Base-by-base conservation (phyloP, 2,888 invertebrate species). In the Orthonevra nobilis region DNA sequence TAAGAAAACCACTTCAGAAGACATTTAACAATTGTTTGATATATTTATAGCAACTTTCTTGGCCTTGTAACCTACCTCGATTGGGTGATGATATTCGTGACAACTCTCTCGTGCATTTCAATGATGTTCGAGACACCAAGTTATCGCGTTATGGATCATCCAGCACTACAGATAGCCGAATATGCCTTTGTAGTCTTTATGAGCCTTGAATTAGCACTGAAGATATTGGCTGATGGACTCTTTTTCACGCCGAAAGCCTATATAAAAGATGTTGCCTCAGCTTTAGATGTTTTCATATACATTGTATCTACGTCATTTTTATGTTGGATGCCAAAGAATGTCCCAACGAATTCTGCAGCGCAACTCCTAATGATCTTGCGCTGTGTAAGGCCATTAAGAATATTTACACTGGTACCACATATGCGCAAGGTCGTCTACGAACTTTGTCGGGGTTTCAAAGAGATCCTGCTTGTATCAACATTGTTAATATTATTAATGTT, bases 391-490 rank as follows among this genome's bases (percentile, higher is more conserved):
- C 99, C 99, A 1, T 90, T 99, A 72, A 90, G 99, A 60, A 99
- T 99, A 84, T 99, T 99, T 89, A 98, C 98, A 20, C 91, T 99
- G 60, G 98, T 99, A 23, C 99, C 99, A 52, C 99, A 99, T 88
- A 99, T 99, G 97, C 92, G 99, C 82, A 97, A 98, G 90, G 99
- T 99, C 14, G 99, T 99, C 60, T 98, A 97, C 88, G 99, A 99
- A 87, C 91, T 99, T 63, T 98, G 98, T 86, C 92, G 98, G 82
- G 99, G 99, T 20, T 99, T 99, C 90, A 99, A 99, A 89, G 99
- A 99, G 90, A 99, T 99, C 83, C 89, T 99, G 52, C 90, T 99
- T 89, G 99, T 97, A 89, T 99, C 99, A 0, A 98, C 98, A 0
- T 90, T 99, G 56, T 90, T 99, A 82, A 98, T 99, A 82, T 92